Base-by-base conservation (phyloP, 2,888 invertebrate species). In the Petrolisthes manimaculis region DNA sequence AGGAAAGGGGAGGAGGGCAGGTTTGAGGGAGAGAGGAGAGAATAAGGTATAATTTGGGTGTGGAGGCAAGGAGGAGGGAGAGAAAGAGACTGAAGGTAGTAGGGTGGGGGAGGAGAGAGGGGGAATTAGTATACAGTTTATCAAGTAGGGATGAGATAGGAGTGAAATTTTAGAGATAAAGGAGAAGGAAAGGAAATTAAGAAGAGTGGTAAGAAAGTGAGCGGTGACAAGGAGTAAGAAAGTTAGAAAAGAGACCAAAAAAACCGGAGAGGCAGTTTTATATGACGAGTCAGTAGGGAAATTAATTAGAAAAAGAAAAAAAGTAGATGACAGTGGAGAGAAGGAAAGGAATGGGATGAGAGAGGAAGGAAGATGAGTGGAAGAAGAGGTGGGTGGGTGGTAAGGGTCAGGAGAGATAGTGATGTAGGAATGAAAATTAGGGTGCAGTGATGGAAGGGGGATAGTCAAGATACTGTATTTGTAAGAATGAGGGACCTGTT, bases 371-470 rank as follows among this genome's bases (percentile, higher is more conserved):
- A 37, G 9, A 75, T 18, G 55, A 80, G 18, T 12, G 55, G 24
- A 21, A 55, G 21, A n/a, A 2, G 37, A 37, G 37, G 37, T 24
- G 81, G 21, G 51, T 24, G 18, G 61, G n/a, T 4, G 21, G 54
- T 9, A 53, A 80, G 53, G 54, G 51, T 37, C 12, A 77, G 12
- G 77, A 81, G 61, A 81, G 81, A 81, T 9, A 81, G 81, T 55
- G 54, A 80, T 14, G 54, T 21, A 80, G 37, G 79, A 80, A 55
- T 21, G 71, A 18, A 71, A 14, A n/a, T 21, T 21, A 71, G n/a
- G 12, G 24, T 21, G 24, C 6, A 71, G 37, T 37, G 37, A 6
- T 21, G n/a, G 24, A 18, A 71, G n/a, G n/a, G 24, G 24, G 71
- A 71, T 8, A 4, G 37, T 37, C 37, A 37, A 37, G 37, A 37